Percentiles rank a stretch among this genome's conserved stretches.
These are phyloP conservation scores for Hyles euphorbiae DNA, from an alignment of 1,140 invertebrate species.

Conservation along the genomic window DNA sequence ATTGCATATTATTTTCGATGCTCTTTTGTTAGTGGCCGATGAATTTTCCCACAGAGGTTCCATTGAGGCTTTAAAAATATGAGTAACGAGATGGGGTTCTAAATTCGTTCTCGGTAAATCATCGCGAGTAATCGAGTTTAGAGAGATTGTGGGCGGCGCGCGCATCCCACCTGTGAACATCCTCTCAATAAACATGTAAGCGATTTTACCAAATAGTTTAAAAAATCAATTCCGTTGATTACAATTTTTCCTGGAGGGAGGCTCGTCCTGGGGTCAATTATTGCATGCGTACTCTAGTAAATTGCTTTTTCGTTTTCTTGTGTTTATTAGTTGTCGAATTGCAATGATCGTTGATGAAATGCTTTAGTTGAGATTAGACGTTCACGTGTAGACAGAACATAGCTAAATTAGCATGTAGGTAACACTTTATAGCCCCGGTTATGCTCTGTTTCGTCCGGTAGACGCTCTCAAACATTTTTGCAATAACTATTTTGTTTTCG, in stretches of 20 bases:
- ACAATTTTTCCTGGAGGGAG: constrained; percentile 49
- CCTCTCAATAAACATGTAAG: constrained; percentile 52
- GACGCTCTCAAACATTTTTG: constrained; percentile 61
- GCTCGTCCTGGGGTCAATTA: constrained; percentile 51
- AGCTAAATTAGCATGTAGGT: constrained; percentile 71
- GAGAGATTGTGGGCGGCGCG: constrained; percentile 63
- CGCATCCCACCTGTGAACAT: constrained; percentile 61
- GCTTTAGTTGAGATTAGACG: constrained; percentile 37
- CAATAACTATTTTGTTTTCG: constrained; percentile 51
- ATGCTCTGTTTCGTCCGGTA: constrained; percentile 57
- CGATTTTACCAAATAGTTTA: constrained; percentile 40
- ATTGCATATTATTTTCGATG: constrained; percentile 22
- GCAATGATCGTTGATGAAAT: constrained; percentile 58
- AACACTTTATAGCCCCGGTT: constrained; percentile 62
- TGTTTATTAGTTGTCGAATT: constrained; percentile 48
- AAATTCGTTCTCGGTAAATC: constrained; percentile 72
- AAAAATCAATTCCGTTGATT: constrained; percentile 7
- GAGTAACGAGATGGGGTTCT: constrained; percentile 57
- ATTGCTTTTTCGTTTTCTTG: too few relatives aligned
- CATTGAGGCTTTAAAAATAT: constrained; percentile 22
- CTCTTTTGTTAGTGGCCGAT: constrained; percentile 9
- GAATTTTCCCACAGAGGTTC: constrained; percentile 22
- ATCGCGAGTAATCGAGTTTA: constrained; percentile 71
- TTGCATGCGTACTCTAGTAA: constrained; percentile 11
- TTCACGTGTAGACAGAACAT: constrained; percentile 46